Percentiles rank a stretch among this genome's conserved stretches.
phyloP scores from a whole-genome alignment of 1,140 invertebrate species.

The Portunus trituberculatus region DNA sequence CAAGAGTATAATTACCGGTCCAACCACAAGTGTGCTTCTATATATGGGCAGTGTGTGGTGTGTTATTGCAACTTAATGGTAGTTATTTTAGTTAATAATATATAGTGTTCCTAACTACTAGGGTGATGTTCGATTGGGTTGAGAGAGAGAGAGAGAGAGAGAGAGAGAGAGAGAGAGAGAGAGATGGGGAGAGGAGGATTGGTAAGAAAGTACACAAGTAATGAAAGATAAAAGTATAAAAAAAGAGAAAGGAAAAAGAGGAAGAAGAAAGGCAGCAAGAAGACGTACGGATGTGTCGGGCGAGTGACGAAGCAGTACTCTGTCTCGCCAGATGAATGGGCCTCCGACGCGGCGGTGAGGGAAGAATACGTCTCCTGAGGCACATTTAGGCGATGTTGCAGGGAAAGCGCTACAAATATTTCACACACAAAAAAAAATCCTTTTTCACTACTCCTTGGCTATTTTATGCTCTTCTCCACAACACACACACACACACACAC shows the following conservation, averaged over 20 bases:
- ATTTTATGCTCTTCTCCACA: neutral
- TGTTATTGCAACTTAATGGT: no score
- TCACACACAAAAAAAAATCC: neutral
- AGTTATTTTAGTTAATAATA: no score
- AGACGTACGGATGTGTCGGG: neutral
- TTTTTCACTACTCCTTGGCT: neutral
- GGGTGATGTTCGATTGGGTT: no score
- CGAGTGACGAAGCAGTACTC: neutral
- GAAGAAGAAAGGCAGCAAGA: neutral
- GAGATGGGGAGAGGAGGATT: neutral
- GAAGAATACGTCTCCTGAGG: neutral
- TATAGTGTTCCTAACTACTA: no score
- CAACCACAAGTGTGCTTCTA: no score
- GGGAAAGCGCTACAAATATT: neutral
- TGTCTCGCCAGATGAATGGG: neutral
- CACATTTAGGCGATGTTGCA: no score
- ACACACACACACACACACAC: constrained; percentile 11
- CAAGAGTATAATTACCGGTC: no score
- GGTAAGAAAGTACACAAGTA: neutral
- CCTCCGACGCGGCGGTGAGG: neutral
- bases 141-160: neutral
- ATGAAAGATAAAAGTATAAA: neutral
- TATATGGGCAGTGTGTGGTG: no score
- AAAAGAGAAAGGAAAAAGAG: neutral
- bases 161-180: neutral